Base-by-base conservation (phyloP, 1,140 invertebrate species). In the Saccostrea cuccullata region DNA sequence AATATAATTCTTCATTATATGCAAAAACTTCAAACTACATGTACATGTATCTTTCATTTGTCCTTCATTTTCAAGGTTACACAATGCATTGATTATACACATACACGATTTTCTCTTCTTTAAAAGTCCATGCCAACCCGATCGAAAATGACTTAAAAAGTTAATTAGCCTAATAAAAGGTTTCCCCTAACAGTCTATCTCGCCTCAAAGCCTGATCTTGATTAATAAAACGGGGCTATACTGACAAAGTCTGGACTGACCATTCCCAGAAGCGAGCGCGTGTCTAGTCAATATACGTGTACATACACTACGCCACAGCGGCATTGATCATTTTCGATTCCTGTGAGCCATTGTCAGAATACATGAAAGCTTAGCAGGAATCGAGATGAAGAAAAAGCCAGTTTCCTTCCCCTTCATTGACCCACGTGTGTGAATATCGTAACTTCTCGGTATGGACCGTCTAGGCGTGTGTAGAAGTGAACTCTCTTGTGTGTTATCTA, bases 321-420 rank as follows among this genome's bases (percentile, higher is more conserved):
- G n/a, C 58, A 64, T 64, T 64, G 58, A 64, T 64, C 58, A 64
- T 64, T 64, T 64, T 64, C 58, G 58, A 64, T 64, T 64, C 58
- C 58, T 64, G 15, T 64, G 58, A n/a, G 58, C 58, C 58, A 64
- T 64, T 64, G 58, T 64, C 58, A n/a, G 58, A 64, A 64, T 64
- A 64, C 58, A 17, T 17, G 58, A 17, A 64, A 20, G 58, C 58
- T 20, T 20, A 17, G n/a, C 58, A 64, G 58, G n/a, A 17, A 64
- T 20, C 17, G 58, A 64, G n/a, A 64, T 20, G n/a, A 17, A 6
- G 15, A 64, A 64, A 64, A 64, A 17, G 58, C 17, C 4, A 20
- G 58, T 20, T 64, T 64, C 15, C 17, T 64, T n/a, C 58, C 17
- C 58, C 13, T 64, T n/a, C 58, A 20, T 17, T 20, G 17, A 47